Evolutionary conservation across 2,113 vertebrate species (phyloP), one percentile per base, ranked within the genome.

Genomic region (Melanocharis versteri): DNA sequence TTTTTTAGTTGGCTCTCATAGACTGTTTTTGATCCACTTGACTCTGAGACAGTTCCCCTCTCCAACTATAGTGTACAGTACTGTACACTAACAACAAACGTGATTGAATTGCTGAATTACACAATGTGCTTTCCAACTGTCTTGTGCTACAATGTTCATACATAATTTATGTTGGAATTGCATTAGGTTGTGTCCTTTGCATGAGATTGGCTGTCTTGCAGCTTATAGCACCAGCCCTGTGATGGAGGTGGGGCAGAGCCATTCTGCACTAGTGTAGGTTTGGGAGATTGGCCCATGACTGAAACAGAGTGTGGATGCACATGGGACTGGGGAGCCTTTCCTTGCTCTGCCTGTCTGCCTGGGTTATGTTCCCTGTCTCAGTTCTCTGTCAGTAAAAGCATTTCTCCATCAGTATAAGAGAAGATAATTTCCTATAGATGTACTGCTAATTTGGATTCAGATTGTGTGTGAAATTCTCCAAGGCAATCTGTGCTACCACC

Each of bases 1-100:
- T 83, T 96, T 93, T 92, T 87, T 94, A 56, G 51, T 61, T 93
- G 91, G 84, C 81, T 90, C 89, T 96, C 78, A 42, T 39, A 88
- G 92, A 54, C 90, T 90, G 65, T 75, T 96, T 96, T 86, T 92
- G 93, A 94, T 97, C 92, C 96, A 95, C 98, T 98, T 98, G 97
- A 97, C 97, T 96, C 94, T 47, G 57, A 93, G 94, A 90, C 83
- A 50, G 35, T 78, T 96, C 89, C 58, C 39, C 76, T 96, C 68
- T 93, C 89, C 56, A 89, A 45, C 71, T 42, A 45, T 58, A 54
- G 69, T 77, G 76, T 87, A 75, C 14, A 40, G 47, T 75, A 44
- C 78, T 92, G 35, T 71, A 91, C 40, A 47, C 35, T 83, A 87
- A 51, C 83, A 68, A 95, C 79, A 90, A 84, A 93, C 31, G 22